Base-by-base conservation (phyloP, 2,113 vertebrate genomes). In the Calypte anna region DNA sequence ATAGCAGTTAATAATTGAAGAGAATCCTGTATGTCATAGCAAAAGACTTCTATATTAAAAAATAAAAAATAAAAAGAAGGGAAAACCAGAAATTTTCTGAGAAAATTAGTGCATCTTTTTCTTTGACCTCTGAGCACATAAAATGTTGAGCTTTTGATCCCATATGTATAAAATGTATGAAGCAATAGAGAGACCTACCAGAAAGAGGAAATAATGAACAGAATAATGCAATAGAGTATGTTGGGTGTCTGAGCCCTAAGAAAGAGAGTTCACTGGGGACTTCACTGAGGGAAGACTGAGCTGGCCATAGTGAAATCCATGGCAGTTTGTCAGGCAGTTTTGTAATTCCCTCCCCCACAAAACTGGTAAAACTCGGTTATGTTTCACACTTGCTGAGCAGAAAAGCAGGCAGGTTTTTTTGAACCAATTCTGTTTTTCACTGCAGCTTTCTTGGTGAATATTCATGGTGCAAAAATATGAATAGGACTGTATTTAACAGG, bases 1-100 rank as follows among this genome's bases (percentile, higher is more conserved):
- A 85, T 69, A 93, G 59, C 68, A 81, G 91, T 95, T 93, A 95
- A 95, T 93, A 85, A 91, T 85, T 95, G 84, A 93, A 93, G 38
- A 88, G 69, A 84, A 82, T 77, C 64, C 69, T 50, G 33, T 72
- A 85, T 88, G 82, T 93, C 38, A 59, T 59, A 91, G 84, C 16
- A 88, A 85, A 91, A 78, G 38, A 10, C n/a, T 59, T 88, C 21
- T 55, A 25, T 74, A 64, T 61, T 20, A 12, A 51, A 76, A 62
- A 68, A 73, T 64, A 48, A 62, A 55, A 73, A 64, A 48, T 64
- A 21, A 12, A 9, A n/a, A 54, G 17, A n/a, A 61, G 6, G 17
- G 50, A 78, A 44, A 74, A n/a, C 6, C 46, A 61, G 24, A 67
- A 80, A 53, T 24, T 25, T 80, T 80, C 24, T 74, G 55, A 33